Conservation (phyloP, 2,888 invertebrate species). For the Brachypalpus laphriformis region DNA sequence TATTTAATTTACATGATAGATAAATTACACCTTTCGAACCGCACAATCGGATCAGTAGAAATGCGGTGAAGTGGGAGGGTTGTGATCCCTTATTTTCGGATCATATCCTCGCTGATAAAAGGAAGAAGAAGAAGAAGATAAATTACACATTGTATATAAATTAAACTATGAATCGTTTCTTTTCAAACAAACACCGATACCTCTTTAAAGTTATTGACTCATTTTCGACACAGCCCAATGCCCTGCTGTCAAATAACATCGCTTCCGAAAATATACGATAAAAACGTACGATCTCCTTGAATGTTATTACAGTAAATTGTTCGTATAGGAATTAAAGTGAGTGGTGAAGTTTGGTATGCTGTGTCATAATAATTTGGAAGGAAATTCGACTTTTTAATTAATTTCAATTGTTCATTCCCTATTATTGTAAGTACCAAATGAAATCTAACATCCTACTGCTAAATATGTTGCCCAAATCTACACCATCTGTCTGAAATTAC, state of each 20-base stretch:
- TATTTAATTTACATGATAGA: no score
- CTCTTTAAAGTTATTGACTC: constrained; percentile 11
- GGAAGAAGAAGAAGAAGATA: no score
- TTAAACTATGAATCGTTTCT: no score
- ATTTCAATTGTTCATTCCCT: constrained; percentile 69
- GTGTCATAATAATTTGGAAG: constrained; percentile 72
- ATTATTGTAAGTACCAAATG: constrained; percentile 68
- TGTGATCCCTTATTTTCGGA: no score
- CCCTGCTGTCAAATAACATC: constrained; percentile 58
- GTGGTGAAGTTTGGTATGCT: constrained; percentile 73
- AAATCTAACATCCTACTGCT: background rate
- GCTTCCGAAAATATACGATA: constrained; percentile 53
- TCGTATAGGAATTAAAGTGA: constrained; percentile 68
- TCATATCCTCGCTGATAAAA: no score
- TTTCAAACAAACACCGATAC: no score
- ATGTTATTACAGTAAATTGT: constrained; percentile 68
- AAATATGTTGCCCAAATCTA: constrained; percentile 1
- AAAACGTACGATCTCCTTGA: constrained; percentile 59
- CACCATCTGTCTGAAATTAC: constrained; percentile 1
- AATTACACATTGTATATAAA: no score
- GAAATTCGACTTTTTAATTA: constrained; percentile 64
- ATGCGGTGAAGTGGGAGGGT: no score
- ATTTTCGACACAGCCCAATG: background rate
- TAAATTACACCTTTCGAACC: no score
- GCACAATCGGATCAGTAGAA: no score